A percentile compares a stretch with the other conserved stretches of the same genome.
phyloP scores from a whole-genome alignment of 2,888 invertebrate genomes.

The Caenorhabditis sinica region DNA sequence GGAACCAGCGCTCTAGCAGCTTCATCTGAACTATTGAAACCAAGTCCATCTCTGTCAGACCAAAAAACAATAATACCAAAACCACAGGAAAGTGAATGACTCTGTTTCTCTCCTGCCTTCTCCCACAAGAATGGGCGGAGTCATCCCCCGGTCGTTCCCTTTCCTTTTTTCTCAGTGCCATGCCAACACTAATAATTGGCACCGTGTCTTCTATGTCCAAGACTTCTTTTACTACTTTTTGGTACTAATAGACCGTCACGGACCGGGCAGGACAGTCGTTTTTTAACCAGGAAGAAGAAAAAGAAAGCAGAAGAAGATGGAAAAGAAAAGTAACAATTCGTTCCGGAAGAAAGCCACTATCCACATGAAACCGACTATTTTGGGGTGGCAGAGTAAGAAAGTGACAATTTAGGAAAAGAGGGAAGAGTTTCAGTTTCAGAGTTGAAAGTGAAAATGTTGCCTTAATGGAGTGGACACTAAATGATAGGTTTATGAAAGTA shows the following conservation, averaged over 20 bases:
- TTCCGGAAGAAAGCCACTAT: slow-evolving; percentile 10
- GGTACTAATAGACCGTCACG: slow-evolving; percentile 60
- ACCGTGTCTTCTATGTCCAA: slow-evolving; percentile 40
- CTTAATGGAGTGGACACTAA: slow-evolving; percentile 37
- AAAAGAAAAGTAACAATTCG: slow-evolving; percentile 39
- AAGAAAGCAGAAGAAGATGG: slow-evolving; percentile 7
- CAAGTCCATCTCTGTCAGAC: too few relatives aligned
- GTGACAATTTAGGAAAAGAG: slow-evolving; percentile 32
- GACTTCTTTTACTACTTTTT: slow-evolving; percentile 19
- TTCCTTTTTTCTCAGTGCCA: slow-evolving; percentile 21
- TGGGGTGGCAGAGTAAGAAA: slow-evolving; percentile 1
- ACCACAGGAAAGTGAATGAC: slow-evolving; percentile 39
- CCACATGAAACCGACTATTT: slow-evolving; percentile 39
- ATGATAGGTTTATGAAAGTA: slow-evolving; percentile 30
- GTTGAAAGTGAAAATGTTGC: slow-evolving; percentile 61
- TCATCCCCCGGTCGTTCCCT: background rate
- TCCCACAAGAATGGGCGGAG: slow-evolving; percentile 45
- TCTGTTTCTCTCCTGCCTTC: background rate
- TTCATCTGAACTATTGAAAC: too few relatives aligned
- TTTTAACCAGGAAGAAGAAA: slow-evolving; percentile 21
- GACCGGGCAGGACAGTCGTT: slow-evolving; percentile 56
- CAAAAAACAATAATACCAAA: slow-evolving; percentile 2
- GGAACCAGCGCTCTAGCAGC: too few relatives aligned
- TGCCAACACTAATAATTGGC: slow-evolving; percentile 55
- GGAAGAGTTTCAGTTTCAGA: slow-evolving; percentile 42